Evolutionary conservation across 2,797 vertebrate species (phyloP).

Genomic region (Etheostoma nigrum): DNA sequence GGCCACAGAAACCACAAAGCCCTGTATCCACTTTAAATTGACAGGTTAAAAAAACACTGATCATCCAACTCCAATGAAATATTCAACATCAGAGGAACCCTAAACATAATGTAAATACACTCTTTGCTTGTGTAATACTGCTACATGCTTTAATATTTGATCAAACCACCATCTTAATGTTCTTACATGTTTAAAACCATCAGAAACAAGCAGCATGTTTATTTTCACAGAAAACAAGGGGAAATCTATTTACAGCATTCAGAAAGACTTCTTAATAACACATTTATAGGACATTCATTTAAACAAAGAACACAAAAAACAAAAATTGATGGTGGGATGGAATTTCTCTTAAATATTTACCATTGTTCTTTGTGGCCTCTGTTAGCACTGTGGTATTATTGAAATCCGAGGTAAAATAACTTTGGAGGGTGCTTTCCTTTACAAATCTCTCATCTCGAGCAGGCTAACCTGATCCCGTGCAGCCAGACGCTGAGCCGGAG

Average conservation of each 20-base stretch:
- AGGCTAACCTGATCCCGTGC: slow-evolving; percentile 82
- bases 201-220: slow-evolving; percentile 45
- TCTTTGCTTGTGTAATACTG: slow-evolving; percentile 32
- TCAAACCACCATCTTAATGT: slow-evolving; percentile 36
- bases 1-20: slow-evolving; percentile 70
- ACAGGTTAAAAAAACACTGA: slow-evolving; percentile 61
- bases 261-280: slow-evolving; percentile 10
- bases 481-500: slow-evolving; percentile 79
- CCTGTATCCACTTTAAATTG: slow-evolving; percentile 70
- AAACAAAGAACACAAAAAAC: background rate
- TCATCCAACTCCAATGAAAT: slow-evolving; percentile 68
- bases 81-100: slow-evolving; percentile 64
- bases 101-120: slow-evolving; percentile 46
- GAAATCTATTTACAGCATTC: slow-evolving; percentile 17
- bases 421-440: slow-evolving; percentile 71
- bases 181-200: slow-evolving; percentile 26
- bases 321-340: background rate
- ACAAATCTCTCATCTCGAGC: slow-evolving; percentile 82
- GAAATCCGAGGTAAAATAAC: slow-evolving; percentile 71
- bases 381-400: slow-evolving; percentile 48
- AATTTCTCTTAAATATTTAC: slow-evolving; percentile 30
- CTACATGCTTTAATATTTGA: slow-evolving; percentile 47
- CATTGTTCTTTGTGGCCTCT: slow-evolving; percentile 19
- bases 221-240: slow-evolving; percentile 29
- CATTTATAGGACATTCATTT: slow-evolving; percentile 13